Evolutionary conservation across 2,888 invertebrate species (phyloP).

Genomic region (Phlogophora meticulosa): DNA sequence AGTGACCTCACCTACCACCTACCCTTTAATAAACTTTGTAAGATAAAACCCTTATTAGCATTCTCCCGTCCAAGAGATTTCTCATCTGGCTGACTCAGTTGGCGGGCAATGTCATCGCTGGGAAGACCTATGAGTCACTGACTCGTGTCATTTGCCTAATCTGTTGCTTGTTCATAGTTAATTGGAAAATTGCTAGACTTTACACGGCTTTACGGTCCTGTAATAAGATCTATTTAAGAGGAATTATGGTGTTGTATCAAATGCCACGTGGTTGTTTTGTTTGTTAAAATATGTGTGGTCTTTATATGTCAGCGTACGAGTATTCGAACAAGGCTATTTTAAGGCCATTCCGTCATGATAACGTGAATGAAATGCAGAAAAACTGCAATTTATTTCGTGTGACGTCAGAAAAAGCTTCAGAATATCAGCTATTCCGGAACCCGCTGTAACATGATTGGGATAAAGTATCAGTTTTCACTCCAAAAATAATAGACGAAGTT

Average conservation of each 20-base stretch:
- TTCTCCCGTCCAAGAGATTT: slow-evolving; percentile 52
- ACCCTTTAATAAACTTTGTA: slow-evolving; percentile 44
- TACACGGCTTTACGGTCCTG: slow-evolving; percentile 52
- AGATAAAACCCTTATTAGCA: slow-evolving; percentile 57
- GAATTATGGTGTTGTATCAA: slow-evolving; percentile 39
- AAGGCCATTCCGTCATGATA: background rate
- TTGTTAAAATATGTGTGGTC: slow-evolving; percentile 16
- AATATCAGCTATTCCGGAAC: no score
- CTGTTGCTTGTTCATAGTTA: slow-evolving; percentile 33
- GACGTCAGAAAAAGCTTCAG: no score
- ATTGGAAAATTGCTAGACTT: slow-evolving; percentile 62
- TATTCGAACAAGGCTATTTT: background rate
- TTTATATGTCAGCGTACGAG: background rate
- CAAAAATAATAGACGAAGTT: background rate
- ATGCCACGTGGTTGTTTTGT: slow-evolving; percentile 35
- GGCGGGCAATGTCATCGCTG: slow-evolving; percentile 57
- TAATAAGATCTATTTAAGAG: slow-evolving; percentile 54
- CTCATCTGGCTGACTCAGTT: slow-evolving; percentile 58
- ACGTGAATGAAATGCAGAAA: background rate
- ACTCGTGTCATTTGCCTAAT: slow-evolving; percentile 49
- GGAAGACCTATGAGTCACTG: slow-evolving; percentile 52
- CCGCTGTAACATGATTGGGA: no score
- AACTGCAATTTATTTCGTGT: no score
- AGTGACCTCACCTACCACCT: slow-evolving; percentile 39
- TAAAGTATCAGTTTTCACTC: background rate